Base-by-base conservation (phyloP, 2,113 vertebrate genomes). In the Scartelaos histophorus region DNA sequence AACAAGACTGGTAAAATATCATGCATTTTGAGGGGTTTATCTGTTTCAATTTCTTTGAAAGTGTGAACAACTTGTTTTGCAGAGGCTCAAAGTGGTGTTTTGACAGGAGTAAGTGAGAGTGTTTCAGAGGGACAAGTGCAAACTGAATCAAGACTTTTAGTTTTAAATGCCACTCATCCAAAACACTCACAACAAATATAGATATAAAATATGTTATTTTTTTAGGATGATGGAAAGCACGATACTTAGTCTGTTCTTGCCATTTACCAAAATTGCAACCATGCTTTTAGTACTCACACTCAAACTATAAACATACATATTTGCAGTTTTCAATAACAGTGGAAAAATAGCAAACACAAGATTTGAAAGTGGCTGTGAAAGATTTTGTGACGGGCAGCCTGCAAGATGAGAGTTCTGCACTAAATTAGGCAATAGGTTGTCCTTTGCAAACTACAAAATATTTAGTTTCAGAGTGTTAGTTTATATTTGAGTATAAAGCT, bases 111-210 rank as follows among this genome's bases (percentile, higher is more conserved):
- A 73, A 12, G n/a, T 43, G 22, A 66, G 56, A 66, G 79, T 22
- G 66, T 76, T 78, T 70, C 15, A 0, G 34, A 81, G 56, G 47
- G 13, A 69, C 62, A 38, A 61, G 13, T 67, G 35, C 13, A 3
- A 81, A 81, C 75, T 13, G 70, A 79, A 25, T 71, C 67, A 74
- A 79, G 64, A 67, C 17, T 57, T 67, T 38, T 49, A 58, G 35
- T 71, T 71, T 73, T n/a, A 45, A 46, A 49, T 80, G 67, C 24
- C 38, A 73, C 19, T 79, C 68, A 79, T 69, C 35, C 5, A 22
- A 49, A n/a, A 43, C 58, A 61, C 58, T 34, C 15, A 73, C 47
- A 73, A 7, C 2, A 43, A 43, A 43, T 43, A 43, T n/a, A 38
- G 10, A n/a, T 35, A 11, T 24, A 34, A 46, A 53, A 47, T 64